Base-by-base conservation (phyloP, 1,140 invertebrate genomes). In the Drosophila aff. region DNA sequence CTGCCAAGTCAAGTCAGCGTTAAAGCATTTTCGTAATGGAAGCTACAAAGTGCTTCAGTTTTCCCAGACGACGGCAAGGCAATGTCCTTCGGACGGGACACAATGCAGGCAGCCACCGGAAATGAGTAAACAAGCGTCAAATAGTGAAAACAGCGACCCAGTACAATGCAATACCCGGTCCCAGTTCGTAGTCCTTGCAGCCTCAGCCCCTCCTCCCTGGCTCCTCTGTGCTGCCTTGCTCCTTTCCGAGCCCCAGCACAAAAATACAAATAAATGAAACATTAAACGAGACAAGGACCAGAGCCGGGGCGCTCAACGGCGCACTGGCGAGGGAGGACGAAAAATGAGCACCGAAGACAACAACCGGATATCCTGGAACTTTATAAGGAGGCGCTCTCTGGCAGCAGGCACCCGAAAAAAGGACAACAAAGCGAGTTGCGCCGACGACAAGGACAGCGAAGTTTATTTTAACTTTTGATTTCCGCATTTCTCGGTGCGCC, bases 391-490 rank as follows among this genome's bases (percentile, higher is more conserved):
- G 60, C 79, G 66, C 68, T 58, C 59, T 49, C 38, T 53, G 21
- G 46, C 76, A 78, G 47, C 76, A 78, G 47, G 47, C 55, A 64
- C 58, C 61, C 53, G 69, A 52, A 83, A 86, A 81, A 81, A 89
- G 66, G 77, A 89, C 81, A 89, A 68, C 68, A 71, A 53, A 50
- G 40, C 43, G 31, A 65, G 53, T 57, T 43, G 57, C 69, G 49
- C 43, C 68, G 50, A 38, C 63, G 60, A 53, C 82, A 62, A 61
- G 59, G 82, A 79, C 79, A 79, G 58, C 67, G 64, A 79, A 89
- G 84, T 89, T 89, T 89, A 89, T 89, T 90, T 90, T 90, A 90
- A 90, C 85, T 90, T 90, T 90, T 90, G 85, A 90, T 90, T 90
- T 90, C 85, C 85, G 82, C 67, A 71, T 58, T 71, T 67, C 76